phyloP scores from a whole-genome alignment of 2,888 invertebrate genomes.

The Nomada ruficornis region DNA sequence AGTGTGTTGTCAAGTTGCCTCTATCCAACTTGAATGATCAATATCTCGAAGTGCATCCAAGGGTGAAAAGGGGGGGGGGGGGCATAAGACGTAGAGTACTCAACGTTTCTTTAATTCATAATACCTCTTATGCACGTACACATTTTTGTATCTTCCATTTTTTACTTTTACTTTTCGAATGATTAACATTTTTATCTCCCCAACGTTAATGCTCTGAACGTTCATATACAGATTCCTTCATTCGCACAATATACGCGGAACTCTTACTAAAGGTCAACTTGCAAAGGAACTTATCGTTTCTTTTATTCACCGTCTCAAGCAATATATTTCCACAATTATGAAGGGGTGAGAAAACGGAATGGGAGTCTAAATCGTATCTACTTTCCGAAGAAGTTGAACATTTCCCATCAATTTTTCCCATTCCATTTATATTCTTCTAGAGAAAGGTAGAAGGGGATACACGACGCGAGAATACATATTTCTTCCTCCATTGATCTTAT shows the following conservation, averaged over 20 bases:
- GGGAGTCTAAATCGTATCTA: too few species aligned
- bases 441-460: too few species aligned
- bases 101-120: neutral
- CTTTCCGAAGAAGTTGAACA: too few species aligned
- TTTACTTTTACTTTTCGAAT: too few species aligned
- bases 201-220: too few species aligned
- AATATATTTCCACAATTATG: too few species aligned
- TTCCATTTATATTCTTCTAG: too few species aligned
- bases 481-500: neutral
- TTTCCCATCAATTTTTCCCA: neutral
- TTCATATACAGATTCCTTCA: neutral
- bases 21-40: conserved; percentile 46
- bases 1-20: conserved; percentile 38
- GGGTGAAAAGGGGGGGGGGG: neutral
- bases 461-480: too few species aligned
- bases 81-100: neutral
- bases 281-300: neutral
- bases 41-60: conserved; percentile 38
- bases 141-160: neutral
- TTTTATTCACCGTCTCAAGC: too few species aligned
- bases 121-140: neutral
- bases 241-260: neutral
- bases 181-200: too few species aligned
- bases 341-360: too few species aligned
- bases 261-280: too few species aligned